Conservation (phyloP, 2,888 invertebrate genomes). For the Agonopterix subpropinquella region DNA sequence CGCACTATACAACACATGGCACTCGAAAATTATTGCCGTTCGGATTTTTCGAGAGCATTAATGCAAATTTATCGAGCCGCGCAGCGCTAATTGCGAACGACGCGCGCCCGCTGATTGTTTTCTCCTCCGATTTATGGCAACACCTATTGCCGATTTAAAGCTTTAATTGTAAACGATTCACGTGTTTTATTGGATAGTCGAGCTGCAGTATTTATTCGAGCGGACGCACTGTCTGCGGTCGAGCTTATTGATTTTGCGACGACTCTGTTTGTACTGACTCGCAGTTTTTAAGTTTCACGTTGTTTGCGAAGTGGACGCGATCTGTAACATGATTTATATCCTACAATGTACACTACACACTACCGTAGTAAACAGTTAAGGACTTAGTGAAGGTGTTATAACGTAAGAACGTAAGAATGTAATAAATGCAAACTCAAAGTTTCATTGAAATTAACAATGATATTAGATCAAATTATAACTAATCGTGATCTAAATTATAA, state of each 20-base stretch:
- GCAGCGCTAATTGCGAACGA: conserved; percentile 73
- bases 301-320: conserved; percentile 27
- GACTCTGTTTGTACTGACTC: conserved; percentile 32
- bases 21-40: conserved; percentile 68
- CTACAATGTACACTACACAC: no score
- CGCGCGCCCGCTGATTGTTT: conserved; percentile 73
- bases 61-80: conserved; percentile 74
- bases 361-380: no score
- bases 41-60: conserved; percentile 75
- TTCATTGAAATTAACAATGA: no score
- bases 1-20: conserved; percentile 55
- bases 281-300: conserved; percentile 40
- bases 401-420: no score
- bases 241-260: conserved; percentile 65
- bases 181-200: conserved; percentile 75
- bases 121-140: conserved; percentile 73
- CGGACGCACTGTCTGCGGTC: conserved; percentile 57
- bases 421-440: no score
- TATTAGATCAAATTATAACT: no score
- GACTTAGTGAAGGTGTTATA: no score
- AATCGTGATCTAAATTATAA: no score
- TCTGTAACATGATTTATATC: conserved; percentile 30
- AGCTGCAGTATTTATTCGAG: conserved; percentile 61
- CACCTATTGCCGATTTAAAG: conserved; percentile 76
- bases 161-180: conserved; percentile 75